These are phyloP conservation scores for Myanophis thanlyinensis DNA, from an alignment of 2,113 vertebrate species.

Conservation along the genomic window DNA sequence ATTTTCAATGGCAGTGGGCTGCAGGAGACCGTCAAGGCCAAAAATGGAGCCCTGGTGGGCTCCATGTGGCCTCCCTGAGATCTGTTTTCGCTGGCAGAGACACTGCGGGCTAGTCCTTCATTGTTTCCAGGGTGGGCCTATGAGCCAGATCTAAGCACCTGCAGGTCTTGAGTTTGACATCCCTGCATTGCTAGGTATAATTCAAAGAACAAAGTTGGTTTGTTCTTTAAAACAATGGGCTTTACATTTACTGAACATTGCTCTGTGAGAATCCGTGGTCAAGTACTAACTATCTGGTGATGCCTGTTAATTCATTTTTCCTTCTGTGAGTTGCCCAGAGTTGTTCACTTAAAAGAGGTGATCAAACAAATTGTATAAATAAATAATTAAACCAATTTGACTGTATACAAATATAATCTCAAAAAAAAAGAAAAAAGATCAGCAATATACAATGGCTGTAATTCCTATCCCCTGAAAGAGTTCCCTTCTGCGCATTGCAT, in stretches of 20 bases:
- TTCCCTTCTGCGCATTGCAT: background rate
- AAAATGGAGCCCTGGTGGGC: no score
- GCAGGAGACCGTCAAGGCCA: no score
- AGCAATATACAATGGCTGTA: background rate
- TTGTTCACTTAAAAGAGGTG: background rate
- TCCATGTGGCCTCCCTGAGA: no score
- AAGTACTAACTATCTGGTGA: background rate
- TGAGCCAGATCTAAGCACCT: no score
- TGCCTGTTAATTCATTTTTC: background rate
- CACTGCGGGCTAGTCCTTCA: no score
- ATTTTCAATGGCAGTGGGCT: no score
- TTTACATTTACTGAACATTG: background rate
- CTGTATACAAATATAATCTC: background rate
- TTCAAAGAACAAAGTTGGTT: background rate
- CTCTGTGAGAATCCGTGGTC: background rate
- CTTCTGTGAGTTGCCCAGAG: background rate
- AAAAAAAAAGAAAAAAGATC: background rate
- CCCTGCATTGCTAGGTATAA: background rate
- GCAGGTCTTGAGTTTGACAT: no score
- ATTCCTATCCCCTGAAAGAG: background rate
- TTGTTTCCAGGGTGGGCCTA: no score
- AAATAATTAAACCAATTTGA: background rate
- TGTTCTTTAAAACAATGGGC: background rate
- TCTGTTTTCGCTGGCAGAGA: no score
- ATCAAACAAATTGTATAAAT: background rate